Evolutionary conservation across 2,797 vertebrate species (phyloP).

Genomic region (Pipistrellus pipistrellus): DNA sequence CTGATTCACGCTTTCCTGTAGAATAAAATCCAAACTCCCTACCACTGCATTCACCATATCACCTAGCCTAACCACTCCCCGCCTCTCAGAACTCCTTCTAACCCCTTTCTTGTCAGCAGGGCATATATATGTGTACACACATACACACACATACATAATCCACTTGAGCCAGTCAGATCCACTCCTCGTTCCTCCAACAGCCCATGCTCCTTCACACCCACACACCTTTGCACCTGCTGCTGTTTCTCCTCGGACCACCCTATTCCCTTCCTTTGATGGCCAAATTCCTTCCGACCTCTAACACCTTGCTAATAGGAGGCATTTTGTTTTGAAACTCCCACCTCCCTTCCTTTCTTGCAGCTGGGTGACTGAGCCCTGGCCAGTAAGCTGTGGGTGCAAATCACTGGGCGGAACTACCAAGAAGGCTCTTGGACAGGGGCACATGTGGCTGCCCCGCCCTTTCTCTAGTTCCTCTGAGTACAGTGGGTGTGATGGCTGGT

Average conservation of each 20-base stretch:
- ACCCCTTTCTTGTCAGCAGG: background rate
- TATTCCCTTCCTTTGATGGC: background rate
- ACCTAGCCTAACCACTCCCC: background rate
- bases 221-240: background rate
- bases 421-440: background rate
- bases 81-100: background rate
- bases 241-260: background rate
- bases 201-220: background rate
- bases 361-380: background rate
- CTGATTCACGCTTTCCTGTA: background rate
- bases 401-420: background rate
- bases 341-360: background rate
- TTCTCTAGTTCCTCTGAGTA: background rate
- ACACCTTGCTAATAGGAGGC: background rate
- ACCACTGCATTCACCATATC: background rate
- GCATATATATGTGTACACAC: background rate
- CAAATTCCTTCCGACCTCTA: slow-evolving; percentile 30
- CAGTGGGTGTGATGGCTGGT: background rate
- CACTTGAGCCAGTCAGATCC: background rate
- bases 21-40: background rate
- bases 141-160: background rate
- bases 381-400: background rate
- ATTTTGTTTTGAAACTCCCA: background rate
- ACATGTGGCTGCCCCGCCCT: background rate
- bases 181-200: background rate